Evolutionary conservation across 2,113 vertebrate genomes (phyloP).

Genomic region (Progne subis): DNA sequence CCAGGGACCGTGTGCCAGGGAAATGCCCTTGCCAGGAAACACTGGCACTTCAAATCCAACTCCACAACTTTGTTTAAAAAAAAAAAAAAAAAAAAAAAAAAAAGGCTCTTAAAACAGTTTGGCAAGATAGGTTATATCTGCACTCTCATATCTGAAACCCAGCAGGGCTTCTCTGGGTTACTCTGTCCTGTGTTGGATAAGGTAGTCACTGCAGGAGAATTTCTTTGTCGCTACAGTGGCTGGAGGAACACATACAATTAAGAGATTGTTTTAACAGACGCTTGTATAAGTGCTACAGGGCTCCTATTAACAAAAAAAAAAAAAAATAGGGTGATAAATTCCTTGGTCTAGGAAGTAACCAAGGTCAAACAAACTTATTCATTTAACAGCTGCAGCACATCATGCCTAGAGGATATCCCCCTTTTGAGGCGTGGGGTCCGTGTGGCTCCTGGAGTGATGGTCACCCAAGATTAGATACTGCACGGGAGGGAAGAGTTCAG

Average conservation of each 20-base stretch:
- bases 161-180: neutral
- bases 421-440: accelerated
- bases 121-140: neutral
- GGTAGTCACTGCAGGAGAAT: neutral
- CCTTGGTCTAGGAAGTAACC: neutral
- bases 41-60: neutral
- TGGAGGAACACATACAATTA: neutral
- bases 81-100: neutral
- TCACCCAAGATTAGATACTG: neutral
- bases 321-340: neutral
- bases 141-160: neutral
- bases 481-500: neutral
- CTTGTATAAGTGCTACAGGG: neutral
- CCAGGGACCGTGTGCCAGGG: neutral
- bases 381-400: neutral
- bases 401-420: neutral
- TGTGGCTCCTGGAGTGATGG: neutral
- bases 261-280: neutral
- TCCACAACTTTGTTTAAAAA: neutral
- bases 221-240: neutral
- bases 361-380: neutral
- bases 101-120: neutral
- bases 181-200: neutral
- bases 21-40: neutral
- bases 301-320: neutral